Conservation (phyloP, 2,113 vertebrate species). For the Alaudala cheleensis region DNA sequence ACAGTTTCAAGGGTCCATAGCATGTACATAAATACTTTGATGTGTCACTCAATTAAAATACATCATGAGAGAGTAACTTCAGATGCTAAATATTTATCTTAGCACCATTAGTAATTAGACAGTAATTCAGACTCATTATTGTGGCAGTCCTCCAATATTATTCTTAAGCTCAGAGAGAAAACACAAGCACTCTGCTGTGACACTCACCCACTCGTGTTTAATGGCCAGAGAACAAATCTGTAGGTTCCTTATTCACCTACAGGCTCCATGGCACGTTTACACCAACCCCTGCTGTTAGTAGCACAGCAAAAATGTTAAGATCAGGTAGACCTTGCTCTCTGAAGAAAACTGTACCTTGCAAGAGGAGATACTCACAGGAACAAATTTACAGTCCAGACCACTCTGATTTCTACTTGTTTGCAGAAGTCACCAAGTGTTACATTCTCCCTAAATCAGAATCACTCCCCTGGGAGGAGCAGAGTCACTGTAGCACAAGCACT, state of each 20-base stretch:
- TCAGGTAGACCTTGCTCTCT: neutral
- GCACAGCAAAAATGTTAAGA: neutral
- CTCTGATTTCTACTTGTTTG: neutral
- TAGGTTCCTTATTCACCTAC: neutral
- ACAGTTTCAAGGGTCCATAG: neutral
- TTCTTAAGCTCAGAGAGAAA: neutral
- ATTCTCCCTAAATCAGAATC: neutral
- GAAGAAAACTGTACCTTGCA: neutral
- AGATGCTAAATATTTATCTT: neutral
- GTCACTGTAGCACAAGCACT: neutral
- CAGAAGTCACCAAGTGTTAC: neutral
- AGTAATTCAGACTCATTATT: neutral
- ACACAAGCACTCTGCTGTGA: neutral
- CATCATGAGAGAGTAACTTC: neutral
- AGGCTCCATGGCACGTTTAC: neutral
- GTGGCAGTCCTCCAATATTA: neutral
- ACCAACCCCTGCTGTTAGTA: neutral
- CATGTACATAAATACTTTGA: neutral
- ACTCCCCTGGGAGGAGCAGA: neutral
- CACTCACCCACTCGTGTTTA: neutral
- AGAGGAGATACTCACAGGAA: neutral
- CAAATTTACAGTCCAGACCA: neutral
- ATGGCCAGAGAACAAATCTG: neutral
- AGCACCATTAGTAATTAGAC: neutral
- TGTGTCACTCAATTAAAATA: no score